Evolutionary conservation across 2,888 invertebrate species (phyloP).

Genomic region (Watsonalla cultraria): DNA sequence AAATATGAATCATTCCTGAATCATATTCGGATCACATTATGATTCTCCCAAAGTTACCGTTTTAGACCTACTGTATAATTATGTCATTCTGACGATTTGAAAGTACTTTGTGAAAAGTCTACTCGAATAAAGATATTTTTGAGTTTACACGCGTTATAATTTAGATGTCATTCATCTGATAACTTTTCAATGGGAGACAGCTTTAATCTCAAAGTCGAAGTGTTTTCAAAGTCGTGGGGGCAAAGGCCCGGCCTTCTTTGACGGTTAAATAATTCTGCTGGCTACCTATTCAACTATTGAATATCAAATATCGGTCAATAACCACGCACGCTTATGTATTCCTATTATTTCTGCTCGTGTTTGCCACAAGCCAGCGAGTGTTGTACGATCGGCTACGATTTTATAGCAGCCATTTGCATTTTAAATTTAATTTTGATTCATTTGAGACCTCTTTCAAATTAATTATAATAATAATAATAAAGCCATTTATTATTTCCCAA

Average conservation of each 20-base stretch:
- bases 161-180: conserved; percentile 4
- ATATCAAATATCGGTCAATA: conserved; percentile 30
- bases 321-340: conserved; percentile 32
- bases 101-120: no score
- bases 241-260: conserved; percentile 31
- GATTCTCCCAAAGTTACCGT: no score
- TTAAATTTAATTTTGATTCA: not conserved
- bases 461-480: no score
- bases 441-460: no score
- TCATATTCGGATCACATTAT: no score
- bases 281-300: conserved; percentile 24
- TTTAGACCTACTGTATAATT: no score
- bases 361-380: not conserved
- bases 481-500: no score
- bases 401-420: not conserved
- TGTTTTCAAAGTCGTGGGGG: conserved; percentile 45
- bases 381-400: no score
- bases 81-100: no score
- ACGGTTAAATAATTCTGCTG: conserved; percentile 28
- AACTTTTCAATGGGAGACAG: conserved; percentile 14
- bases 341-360: conserved; percentile 23
- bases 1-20: no score
- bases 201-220: conserved; percentile 18
- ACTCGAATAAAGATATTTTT: no score
- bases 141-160: no score